Percentiles rank a stretch among this genome's conserved stretches.
These are phyloP conservation scores for Felis chaus DNA, from an alignment of 2,113 vertebrate genomes.

Conservation along the genomic window DNA sequence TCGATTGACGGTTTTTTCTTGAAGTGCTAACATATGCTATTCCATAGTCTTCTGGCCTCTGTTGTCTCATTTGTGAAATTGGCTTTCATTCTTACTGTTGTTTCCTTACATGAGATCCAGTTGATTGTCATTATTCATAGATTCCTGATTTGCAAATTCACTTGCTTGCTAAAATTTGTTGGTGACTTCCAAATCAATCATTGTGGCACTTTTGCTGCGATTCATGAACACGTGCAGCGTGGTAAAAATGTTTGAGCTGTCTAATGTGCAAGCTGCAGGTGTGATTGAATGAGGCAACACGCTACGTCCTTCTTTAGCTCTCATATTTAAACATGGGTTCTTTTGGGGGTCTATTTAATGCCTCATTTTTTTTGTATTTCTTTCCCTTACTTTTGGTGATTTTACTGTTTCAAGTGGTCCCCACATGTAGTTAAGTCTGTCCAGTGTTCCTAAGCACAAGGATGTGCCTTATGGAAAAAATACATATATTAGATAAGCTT, in stretches of 20 bases:
- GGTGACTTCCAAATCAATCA: neutral
- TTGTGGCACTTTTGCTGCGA: neutral
- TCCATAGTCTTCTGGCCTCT: neutral
- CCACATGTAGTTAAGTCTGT: neutral
- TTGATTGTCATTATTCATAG: neutral
- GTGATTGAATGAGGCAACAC: neutral
- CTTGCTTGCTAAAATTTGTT: neutral
- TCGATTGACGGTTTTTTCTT: neutral
- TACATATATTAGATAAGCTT: neutral
- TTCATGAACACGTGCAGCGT: neutral
- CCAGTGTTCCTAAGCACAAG: neutral
- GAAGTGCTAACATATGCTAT: neutral
- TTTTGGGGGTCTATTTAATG: neutral
- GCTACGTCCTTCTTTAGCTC: neutral
- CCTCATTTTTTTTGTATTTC: neutral
- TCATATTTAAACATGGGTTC: neutral
- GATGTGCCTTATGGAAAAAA: neutral
- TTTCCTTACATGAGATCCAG: neutral
- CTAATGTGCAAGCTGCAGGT: neutral
- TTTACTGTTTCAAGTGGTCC: neutral
- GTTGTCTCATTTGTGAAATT: neutral
- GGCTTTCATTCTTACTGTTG: neutral
- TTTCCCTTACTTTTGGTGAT: neutral
- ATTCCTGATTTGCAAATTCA: neutral
- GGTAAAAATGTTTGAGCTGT: neutral